phyloP scores from a whole-genome alignment of 2,888 invertebrate species.

The Limnephilus auricula region DNA sequence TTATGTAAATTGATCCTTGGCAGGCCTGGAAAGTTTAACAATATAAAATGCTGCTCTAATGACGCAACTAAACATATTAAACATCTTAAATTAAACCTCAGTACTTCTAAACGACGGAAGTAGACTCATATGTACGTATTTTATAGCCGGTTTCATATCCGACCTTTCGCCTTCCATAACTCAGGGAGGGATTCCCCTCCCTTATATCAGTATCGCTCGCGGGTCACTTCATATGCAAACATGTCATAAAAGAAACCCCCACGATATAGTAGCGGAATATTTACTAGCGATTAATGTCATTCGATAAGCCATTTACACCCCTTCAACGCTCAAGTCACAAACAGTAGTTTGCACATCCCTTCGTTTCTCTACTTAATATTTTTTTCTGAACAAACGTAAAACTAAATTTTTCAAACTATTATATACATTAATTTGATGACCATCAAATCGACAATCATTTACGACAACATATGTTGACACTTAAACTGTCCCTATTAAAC shows the following conservation, averaged over 20 bases:
- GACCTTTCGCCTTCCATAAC: constrained; percentile 50
- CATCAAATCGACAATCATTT: too few relatives aligned
- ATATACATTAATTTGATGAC: neutral
- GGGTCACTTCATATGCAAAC: constrained; percentile 58
- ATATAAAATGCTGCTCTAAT: constrained; percentile 46
- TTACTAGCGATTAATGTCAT: neutral
- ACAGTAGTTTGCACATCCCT: neutral
- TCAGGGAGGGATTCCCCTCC: constrained; percentile 46
- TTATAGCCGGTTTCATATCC: constrained; percentile 53
- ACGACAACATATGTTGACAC: too few relatives aligned
- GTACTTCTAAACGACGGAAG: constrained; percentile 20
- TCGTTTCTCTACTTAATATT: neutral
- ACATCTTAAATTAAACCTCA: constrained; percentile 41
- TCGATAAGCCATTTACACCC: neutral
- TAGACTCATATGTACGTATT: constrained; percentile 35
- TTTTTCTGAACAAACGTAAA: neutral
- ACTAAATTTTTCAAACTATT: neutral
- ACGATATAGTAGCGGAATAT: neutral
- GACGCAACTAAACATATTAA: constrained; percentile 48
- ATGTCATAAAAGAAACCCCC: constrained; percentile 41
- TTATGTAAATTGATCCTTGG: neutral
- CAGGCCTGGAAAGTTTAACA: constrained; percentile 32
- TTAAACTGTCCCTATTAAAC: too few relatives aligned
- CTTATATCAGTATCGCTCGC: constrained; percentile 14
- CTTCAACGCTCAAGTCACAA: neutral